Conservation (phyloP, 2,888 invertebrate genomes). For the Anaspis maculata region DNA sequence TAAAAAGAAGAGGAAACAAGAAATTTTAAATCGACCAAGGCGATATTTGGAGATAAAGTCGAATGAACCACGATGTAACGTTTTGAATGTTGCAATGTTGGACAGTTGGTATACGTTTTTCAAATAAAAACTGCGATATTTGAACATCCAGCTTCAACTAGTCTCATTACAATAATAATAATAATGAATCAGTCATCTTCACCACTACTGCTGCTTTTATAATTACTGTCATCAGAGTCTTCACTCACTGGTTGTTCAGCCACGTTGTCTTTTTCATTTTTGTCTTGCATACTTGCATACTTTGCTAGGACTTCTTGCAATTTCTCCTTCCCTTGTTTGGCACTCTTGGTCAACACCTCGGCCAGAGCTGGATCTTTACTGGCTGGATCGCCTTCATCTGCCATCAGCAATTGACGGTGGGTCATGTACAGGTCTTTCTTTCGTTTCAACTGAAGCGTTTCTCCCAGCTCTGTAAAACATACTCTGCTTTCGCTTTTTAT, state of each 20-base stretch:
- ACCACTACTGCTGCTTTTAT: slow-evolving; percentile 6
- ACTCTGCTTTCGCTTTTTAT: slow-evolving; percentile 27
- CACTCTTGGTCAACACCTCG: slow-evolving; percentile 23
- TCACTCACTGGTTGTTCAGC: slow-evolving; percentile 16
- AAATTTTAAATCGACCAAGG: no score
- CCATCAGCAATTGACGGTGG: slow-evolving; percentile 16
- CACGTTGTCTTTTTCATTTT: no score
- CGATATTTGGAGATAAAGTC: no score
- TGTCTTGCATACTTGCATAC: no score
- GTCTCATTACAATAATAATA: background rate
- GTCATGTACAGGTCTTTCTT: slow-evolving; percentile 30
- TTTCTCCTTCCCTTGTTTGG: slow-evolving; percentile 22
- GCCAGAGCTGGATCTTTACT: slow-evolving; percentile 24
- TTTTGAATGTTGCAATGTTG: background rate
- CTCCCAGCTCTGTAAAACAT: slow-evolving; percentile 33
- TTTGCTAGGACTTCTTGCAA: slow-evolving; percentile 26
- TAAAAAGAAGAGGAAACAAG: no score
- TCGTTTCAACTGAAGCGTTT: slow-evolving; percentile 29
- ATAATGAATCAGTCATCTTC: background rate
- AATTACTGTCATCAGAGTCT: slow-evolving; percentile 21
- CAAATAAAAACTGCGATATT: no score
- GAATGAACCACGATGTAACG: background rate
- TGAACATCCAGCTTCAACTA: no score
- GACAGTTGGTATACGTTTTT: no score
- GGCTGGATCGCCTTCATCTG: slow-evolving; percentile 30